Base-by-base conservation (phyloP, 1,140 invertebrate genomes). In the Lucilia cuprina region DNA sequence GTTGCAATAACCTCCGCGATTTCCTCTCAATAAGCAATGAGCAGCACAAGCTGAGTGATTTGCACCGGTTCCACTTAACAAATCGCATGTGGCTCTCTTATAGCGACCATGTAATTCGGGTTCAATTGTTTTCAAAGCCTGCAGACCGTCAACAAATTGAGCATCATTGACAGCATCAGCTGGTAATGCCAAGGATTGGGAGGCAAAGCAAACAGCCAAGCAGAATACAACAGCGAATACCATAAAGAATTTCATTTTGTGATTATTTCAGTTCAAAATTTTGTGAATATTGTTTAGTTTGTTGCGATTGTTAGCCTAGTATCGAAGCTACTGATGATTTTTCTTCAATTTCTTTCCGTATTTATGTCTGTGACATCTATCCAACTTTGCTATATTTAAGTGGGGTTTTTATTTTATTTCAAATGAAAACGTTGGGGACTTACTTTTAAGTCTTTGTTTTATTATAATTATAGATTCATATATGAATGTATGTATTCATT, bases 1-100 rank as follows among this genome's bases (percentile, higher is more conserved):
- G 65, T 84, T 88, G 82, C 89, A 90, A 55, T 87, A 89, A 14
- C 89, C 89, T 3, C 89, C 89, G 60, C 85, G 87, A 55, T 78
- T 85, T 0, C 87, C 65, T 17, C 78, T 85, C 14, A 82, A 21
- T 0, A 90, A 2, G 25, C 89, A 90, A 74, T 90, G 87, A 14
- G 85, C 85, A 3, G 89, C 89, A 82, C 89, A 90, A 14, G 85
- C 88, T 12, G 86, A 84, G 35, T 90, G 86, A n/a, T 88, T 87
- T 25, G 88, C 86, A 30, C 87, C 86, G 60, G 85, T 85, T 1
- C 84, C 82, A 25, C 88, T 90, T 3, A 90, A 83, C 2, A 90
- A 75, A 83, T 84, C 84, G 25, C 84, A 84, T 25, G 84, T 84
- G 34, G 84, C 84, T 17, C 84, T 65, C 14, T 84, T 84, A 21